Evolutionary conservation across 2,888 invertebrate genomes (phyloP).

Genomic region (Neuroscelio doddi): DNA sequence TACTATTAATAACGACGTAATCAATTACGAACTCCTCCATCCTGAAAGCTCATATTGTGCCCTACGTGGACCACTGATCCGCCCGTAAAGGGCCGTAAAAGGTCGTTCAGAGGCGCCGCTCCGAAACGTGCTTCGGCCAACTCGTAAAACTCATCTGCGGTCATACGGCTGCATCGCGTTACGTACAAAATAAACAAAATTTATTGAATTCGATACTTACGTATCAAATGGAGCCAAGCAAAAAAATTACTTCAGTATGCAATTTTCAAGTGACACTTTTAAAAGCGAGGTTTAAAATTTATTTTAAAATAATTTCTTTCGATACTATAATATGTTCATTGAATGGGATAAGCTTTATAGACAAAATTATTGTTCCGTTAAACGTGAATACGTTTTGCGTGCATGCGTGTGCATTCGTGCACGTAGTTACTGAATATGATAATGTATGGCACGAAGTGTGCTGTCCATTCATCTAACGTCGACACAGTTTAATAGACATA

Average conservation of each 20-base stretch:
- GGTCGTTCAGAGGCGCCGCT: slow-evolving; percentile 53
- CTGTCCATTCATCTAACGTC: no score
- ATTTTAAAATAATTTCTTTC: no score
- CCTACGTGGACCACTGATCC: slow-evolving; percentile 43
- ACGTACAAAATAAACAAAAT: slow-evolving; percentile 37
- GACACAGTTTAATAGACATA: no score
- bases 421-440: no score
- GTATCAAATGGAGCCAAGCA: slow-evolving; percentile 10
- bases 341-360: neutral
- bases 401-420: no score
- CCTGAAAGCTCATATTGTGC: slow-evolving; percentile 47
- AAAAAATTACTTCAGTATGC: neutral
- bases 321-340: no score
- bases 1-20: slow-evolving; percentile 63
- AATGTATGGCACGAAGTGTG: no score
- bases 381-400: no score
- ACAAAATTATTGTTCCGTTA: neutral
- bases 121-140: slow-evolving; percentile 56
- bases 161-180: slow-evolving; percentile 51
- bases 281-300: no score
- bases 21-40: slow-evolving; percentile 58
- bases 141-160: slow-evolving; percentile 67
- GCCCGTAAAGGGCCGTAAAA: slow-evolving; percentile 54
- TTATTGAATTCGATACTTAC: slow-evolving; percentile 28
- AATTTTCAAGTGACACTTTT: neutral